A percentile compares a stretch with the other conserved stretches of the same genome.
phyloP scores from a whole-genome alignment of 2,888 invertebrate genomes.

The Melanostoma mellinum region DNA sequence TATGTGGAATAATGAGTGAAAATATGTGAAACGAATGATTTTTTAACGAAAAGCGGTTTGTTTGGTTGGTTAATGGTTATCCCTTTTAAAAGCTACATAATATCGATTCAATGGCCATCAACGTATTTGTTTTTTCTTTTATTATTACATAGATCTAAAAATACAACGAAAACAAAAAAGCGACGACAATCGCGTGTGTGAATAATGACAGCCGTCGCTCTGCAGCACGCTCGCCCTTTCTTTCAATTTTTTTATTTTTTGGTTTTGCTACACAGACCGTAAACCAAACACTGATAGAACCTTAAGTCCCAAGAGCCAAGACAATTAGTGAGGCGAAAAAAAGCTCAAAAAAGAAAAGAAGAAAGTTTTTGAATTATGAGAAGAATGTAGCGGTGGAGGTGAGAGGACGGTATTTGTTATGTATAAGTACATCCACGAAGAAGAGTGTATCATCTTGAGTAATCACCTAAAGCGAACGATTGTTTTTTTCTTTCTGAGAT shows the following conservation, averaged over 20 bases:
- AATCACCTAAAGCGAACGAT: constrained; percentile 31
- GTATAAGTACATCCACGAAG: constrained; percentile 5
- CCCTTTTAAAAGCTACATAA: constrained; percentile 1
- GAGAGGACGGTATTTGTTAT: no score
- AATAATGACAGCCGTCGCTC: constrained; percentile 34
- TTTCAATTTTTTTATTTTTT: not conserved
- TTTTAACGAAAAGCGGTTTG: no score
- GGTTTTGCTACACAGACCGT: not conserved
- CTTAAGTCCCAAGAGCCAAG: not conserved
- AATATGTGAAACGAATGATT: no score
- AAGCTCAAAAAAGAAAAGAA: constrained; percentile 37
- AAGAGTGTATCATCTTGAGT: constrained; percentile 29
- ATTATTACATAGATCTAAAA: constrained; percentile 35
- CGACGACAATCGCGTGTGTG: constrained; percentile 38
- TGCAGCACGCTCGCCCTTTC: constrained; percentile 27
- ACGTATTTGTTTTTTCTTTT: constrained; percentile 23
- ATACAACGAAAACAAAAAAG: constrained; percentile 29
- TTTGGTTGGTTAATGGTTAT: no score
- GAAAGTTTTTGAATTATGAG: constrained; percentile 41
- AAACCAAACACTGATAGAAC: not conserved
- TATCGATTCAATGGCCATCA: constrained; percentile 29
- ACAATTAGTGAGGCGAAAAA: constrained; percentile 52
- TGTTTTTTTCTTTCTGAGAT: not conserved
- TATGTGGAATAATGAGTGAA: no score
- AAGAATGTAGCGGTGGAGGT: constrained; percentile 3